Percentiles rank a stretch among this genome's conserved stretches.
Conservation (phyloP, 2,888 invertebrate genomes). For the Labia minor region DNA sequence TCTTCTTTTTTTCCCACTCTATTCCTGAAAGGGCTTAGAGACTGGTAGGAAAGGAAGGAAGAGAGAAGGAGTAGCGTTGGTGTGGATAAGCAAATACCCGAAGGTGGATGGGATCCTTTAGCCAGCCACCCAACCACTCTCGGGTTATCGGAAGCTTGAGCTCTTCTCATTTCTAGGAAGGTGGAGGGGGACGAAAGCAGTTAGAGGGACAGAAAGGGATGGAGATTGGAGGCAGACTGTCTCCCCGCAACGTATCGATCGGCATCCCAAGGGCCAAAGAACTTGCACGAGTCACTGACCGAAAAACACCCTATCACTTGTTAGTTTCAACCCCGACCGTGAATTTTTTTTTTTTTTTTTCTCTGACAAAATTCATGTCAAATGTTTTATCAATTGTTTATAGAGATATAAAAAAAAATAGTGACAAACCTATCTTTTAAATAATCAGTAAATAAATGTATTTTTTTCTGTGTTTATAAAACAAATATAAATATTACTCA, state of each 20-base stretch:
- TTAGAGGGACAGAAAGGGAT: neutral
- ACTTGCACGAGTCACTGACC: slow-evolving; percentile 2
- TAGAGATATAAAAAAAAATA: neutral
- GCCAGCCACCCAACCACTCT: too few relatives aligned
- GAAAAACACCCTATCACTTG: neutral
- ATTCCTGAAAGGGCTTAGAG: too few relatives aligned
- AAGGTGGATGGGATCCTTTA: too few relatives aligned
- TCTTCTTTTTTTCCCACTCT: too few relatives aligned
- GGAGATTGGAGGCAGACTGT: neutral
- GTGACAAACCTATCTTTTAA: too few relatives aligned
- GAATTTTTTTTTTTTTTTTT: neutral
- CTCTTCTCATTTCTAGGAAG: neutral
- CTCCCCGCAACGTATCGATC: neutral
- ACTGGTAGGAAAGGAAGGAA: too few relatives aligned
- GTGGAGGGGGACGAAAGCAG: neutral
- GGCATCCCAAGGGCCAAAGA: neutral
- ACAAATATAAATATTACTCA: too few relatives aligned
- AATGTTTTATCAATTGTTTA: neutral
- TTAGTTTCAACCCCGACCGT: neutral
- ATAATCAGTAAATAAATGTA: too few relatives aligned
- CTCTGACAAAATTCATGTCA: neutral
- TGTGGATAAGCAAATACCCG: too few relatives aligned
- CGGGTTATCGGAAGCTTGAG: neutral
- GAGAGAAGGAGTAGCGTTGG: too few relatives aligned
- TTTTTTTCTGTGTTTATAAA: too few relatives aligned